Percentiles rank a stretch among this genome's conserved stretches.
phyloP scores from a whole-genome alignment of 2,888 invertebrate species.

The Melieria omissa region DNA sequence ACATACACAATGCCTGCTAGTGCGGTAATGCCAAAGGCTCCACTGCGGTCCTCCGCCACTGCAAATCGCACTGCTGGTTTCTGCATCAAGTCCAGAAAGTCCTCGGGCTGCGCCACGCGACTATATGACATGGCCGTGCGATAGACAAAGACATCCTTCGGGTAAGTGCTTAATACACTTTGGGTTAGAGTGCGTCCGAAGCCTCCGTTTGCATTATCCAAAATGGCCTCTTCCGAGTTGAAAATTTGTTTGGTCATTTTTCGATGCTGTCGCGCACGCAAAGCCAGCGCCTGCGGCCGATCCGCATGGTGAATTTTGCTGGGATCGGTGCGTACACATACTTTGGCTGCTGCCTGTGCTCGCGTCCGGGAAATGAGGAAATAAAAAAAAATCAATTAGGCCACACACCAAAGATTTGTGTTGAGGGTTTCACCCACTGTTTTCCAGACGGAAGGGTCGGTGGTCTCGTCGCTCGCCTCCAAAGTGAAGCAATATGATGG shows the following conservation, averaged over 20 bases:
- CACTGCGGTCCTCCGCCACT: conserved; percentile 61
- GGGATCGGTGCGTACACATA: conserved; percentile 65
- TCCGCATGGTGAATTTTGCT: conserved; percentile 59
- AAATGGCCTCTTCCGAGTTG: conserved; percentile 49
- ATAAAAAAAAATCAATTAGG: background rate
- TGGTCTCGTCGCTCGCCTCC: conserved; percentile 69
- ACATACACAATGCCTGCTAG: conserved; percentile 72
- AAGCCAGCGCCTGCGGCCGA: conserved; percentile 59
- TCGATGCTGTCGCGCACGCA: conserved; percentile 51
- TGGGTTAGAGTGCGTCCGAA: conserved; percentile 38
- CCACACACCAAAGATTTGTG: background rate
- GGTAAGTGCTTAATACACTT: conserved; percentile 53
- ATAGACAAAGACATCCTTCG: conserved; percentile 61
- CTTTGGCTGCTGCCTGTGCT: conserved; percentile 57
- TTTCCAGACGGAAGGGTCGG: conserved; percentile 53
- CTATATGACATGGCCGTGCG: conserved; percentile 68
- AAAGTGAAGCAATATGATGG: conserved; percentile 69
- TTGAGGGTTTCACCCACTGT: conserved; percentile 45
- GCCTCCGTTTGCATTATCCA: conserved; percentile 44
- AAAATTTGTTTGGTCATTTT: conserved; percentile 51
- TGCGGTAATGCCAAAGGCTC: conserved; percentile 70
- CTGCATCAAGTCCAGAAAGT: conserved; percentile 54
- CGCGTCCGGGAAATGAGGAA: background rate
- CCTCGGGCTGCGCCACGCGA: conserved; percentile 67
- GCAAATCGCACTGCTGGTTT: conserved; percentile 53